Evolutionary conservation across 2,113 vertebrate species (phyloP).

Genomic region (Lethenteron camtschaticum): DNA sequence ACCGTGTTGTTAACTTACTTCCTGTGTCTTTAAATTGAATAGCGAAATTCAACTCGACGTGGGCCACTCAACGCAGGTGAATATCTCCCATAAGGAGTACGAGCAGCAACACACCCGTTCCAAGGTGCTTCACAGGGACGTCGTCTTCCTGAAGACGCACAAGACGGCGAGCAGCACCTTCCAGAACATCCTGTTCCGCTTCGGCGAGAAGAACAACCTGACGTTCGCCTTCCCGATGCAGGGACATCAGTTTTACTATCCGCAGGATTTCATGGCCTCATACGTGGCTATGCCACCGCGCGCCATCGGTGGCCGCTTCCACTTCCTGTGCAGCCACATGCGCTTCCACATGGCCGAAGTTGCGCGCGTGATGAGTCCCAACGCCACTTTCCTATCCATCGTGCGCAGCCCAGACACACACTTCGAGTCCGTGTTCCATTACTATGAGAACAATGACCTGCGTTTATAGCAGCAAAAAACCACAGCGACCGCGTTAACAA

Average conservation of each 20-base stretch:
- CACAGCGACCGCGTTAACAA: too few species aligned
- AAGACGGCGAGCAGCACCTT: slow-evolving; percentile 79
- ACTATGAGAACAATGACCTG: slow-evolving; percentile 46
- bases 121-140: slow-evolving; percentile 23
- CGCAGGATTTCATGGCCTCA: slow-evolving; percentile 29
- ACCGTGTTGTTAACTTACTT: too few species aligned
- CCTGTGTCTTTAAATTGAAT: too few species aligned
- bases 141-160: slow-evolving; percentile 76
- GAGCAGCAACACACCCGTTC: too few species aligned
- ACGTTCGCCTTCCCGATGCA: slow-evolving; percentile 41
- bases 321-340: slow-evolving; percentile 76
- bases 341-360: slow-evolving; percentile 56
- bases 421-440: slow-evolving; percentile 56
- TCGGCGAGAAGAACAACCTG: slow-evolving; percentile 36
- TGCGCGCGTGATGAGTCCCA: slow-evolving; percentile 37
- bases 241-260: slow-evolving; percentile 66
- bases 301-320: slow-evolving; percentile 24
- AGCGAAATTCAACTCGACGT: too few species aligned
- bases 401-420: slow-evolving; percentile 46
- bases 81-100: too few species aligned
- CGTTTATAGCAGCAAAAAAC: slow-evolving; percentile 33
- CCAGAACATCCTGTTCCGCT: slow-evolving; percentile 61
- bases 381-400: slow-evolving; percentile 73
- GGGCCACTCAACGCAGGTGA: too few species aligned
- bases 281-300: background rate